Base-by-base conservation (phyloP, 2,888 invertebrate species). In the Lutraria lutraria region DNA sequence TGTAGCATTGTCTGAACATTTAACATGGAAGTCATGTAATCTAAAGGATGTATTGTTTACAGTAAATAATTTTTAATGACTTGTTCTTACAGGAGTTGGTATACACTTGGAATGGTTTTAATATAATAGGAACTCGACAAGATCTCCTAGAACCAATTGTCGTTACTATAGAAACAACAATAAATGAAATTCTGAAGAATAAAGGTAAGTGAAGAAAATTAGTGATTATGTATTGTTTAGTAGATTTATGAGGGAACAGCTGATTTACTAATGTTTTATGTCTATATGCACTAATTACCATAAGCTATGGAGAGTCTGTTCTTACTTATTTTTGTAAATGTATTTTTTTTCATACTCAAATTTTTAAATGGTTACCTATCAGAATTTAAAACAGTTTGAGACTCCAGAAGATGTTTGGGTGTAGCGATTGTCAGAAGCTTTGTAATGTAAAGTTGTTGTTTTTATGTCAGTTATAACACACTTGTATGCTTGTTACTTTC, bases 71-170 rank as follows among this genome's bases (percentile, higher is more conserved):
- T 56, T 13, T 60, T 21, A 19, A 19, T 60, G 4, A 21, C 63
- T 68, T 25, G 25, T 68, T 0, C n/a, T 88, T 90, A 15, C 94
- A 97, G 97, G 99, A 99, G 97, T 97, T 99, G 90, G 97, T 99
- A 96, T 99, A 98, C 96, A 97, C 99, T 13, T 99, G 99, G 99
- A 99, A 99, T 97, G 97, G 98, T 94, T 98, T 99, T 96, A 98
- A 98, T 94, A 97, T 98, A 4, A 97, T 99, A 90, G 98, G 98
- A 21, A 98, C 98, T 95, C 97, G 98, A 92, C 97, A 97, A 88
- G 97, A 97, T 53, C 97, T 97, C 81, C 89, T 97, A 79, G 96
- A 96, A 86, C 95, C 95, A 29, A 95, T 97, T 76, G 88, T 96
- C 29, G 92, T 93, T 25, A 93, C 95, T 29, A 94, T 97, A 4